A percentile compares a stretch with the other conserved stretches of the same genome.
phyloP scores from a whole-genome alignment of 1,140 invertebrate species.

The Nebria ingens region DNA sequence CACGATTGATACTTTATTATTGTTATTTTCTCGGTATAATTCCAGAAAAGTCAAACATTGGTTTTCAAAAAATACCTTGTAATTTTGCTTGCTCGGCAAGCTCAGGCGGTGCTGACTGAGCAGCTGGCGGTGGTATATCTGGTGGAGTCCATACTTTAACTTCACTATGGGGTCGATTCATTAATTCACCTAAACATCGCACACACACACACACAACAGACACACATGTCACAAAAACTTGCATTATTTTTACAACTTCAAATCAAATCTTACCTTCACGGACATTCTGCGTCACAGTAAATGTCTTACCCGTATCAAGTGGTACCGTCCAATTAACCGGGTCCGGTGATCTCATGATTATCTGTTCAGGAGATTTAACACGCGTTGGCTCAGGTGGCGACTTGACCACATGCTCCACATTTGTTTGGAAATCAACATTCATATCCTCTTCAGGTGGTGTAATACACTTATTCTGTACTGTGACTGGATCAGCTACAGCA shows the following conservation, averaged over 20 bases:
- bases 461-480: constrained; percentile 25
- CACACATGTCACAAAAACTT: not conserved
- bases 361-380: constrained; percentile 86
- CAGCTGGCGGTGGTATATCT: constrained; percentile 48
- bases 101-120: constrained; percentile 55
- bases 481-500: constrained; percentile 32
- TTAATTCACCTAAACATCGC: constrained; percentile 21
- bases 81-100: constrained; percentile 40
- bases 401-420: constrained; percentile 66
- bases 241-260: not conserved
- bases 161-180: constrained; percentile 53
- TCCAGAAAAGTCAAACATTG: not conserved
- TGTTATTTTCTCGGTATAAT: not conserved
- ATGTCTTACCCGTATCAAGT: constrained; percentile 83
- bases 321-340: constrained; percentile 91
- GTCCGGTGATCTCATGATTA: constrained; percentile 81
- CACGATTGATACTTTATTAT: too few relatives aligned
- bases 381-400: constrained; percentile 82
- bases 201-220: not conserved
- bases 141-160: constrained; percentile 55
- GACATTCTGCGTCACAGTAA: constrained; percentile 84
- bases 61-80: constrained; percentile 28
- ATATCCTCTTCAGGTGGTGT: constrained; percentile 32
- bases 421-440: constrained; percentile 34
- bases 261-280: constrained; percentile 55